Percentiles rank a stretch among this genome's conserved stretches.
Conservation (phyloP, 2,113 vertebrate species). For the Notothenia rossii region DNA sequence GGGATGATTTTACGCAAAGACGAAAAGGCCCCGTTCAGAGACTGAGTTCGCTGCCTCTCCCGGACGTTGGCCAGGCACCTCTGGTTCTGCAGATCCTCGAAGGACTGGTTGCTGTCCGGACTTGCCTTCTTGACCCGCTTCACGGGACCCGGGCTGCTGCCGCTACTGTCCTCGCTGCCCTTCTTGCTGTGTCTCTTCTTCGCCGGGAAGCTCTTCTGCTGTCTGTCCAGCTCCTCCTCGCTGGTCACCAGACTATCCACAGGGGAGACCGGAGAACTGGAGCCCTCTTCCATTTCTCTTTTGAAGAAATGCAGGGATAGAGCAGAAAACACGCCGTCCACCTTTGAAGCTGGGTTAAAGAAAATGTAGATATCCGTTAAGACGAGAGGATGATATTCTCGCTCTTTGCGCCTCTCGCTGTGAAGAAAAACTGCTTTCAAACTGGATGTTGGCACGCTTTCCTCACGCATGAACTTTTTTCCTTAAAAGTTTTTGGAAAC, state of each 20-base stretch:
- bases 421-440: slow-evolving; percentile 21
- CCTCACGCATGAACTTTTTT: slow-evolving; percentile 88
- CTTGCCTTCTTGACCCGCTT: slow-evolving; percentile 84
- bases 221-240: slow-evolving; percentile 87
- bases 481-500: slow-evolving; percentile 91
- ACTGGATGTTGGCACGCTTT: slow-evolving; percentile 67
- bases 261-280: slow-evolving; percentile 85
- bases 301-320: slow-evolving; percentile 82
- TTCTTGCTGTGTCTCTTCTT: slow-evolving; percentile 86
- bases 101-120: slow-evolving; percentile 83
- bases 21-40: slow-evolving; percentile 87
- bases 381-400: slow-evolving; percentile 22
- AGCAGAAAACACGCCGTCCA: slow-evolving; percentile 78
- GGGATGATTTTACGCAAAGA: slow-evolving; percentile 88
- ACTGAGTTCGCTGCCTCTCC: slow-evolving; percentile 87
- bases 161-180: slow-evolving; percentile 79
- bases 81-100: slow-evolving; percentile 89
- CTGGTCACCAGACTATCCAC: slow-evolving; percentile 87
- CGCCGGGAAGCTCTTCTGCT: slow-evolving; percentile 78
- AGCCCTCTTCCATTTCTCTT: slow-evolving; percentile 87
- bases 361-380: slow-evolving; percentile 56
- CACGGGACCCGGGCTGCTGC: slow-evolving; percentile 77
- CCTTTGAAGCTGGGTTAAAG: slow-evolving; percentile 80
- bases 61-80: slow-evolving; percentile 87
- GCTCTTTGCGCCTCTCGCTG: slow-evolving; percentile 32